Percentiles rank a stretch among this genome's conserved stretches.
Evolutionary conservation across 2,888 invertebrate genomes (phyloP).

Genomic region (Gymnocheta viridis): DNA sequence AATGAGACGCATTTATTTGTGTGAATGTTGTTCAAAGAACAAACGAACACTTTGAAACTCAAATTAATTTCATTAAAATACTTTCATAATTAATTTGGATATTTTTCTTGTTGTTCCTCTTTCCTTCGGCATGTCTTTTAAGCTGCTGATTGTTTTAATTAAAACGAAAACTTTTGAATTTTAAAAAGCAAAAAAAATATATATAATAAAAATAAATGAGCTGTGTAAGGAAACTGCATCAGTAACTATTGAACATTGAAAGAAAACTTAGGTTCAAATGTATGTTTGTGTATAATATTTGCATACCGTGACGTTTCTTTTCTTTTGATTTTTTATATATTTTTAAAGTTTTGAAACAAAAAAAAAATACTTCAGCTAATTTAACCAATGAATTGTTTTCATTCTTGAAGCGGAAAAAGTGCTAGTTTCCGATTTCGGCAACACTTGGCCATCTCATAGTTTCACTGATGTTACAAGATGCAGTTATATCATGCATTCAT

Average conservation of each 20-base stretch:
- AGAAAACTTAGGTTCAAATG: too few species aligned
- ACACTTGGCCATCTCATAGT: too few species aligned
- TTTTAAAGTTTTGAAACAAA: too few species aligned
- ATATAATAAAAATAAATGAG: slow-evolving; percentile 13
- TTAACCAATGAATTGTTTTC: too few species aligned
- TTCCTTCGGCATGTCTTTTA: slow-evolving; percentile 21
- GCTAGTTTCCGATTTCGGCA: too few species aligned
- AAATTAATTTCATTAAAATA: slow-evolving; percentile 58
- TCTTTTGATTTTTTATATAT: too few species aligned
- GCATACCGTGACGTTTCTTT: neutral
- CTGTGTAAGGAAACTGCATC: neutral
- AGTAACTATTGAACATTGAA: slow-evolving; percentile 5
- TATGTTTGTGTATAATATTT: neutral
- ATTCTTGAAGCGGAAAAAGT: too few species aligned
- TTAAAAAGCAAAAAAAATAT: neutral
- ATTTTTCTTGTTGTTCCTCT: slow-evolving; percentile 10
- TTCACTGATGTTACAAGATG: too few species aligned
- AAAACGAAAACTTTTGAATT: slow-evolving; percentile 35
- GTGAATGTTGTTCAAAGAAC: slow-evolving; percentile 5
- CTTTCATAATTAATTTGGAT: slow-evolving; percentile 51
- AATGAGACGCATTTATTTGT: neutral
- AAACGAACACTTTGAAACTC: slow-evolving; percentile 45
- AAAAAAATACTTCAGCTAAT: too few species aligned
- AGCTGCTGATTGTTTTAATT: slow-evolving; percentile 33
- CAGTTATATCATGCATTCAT: too few species aligned